Evolutionary conservation across 2,113 vertebrate species (phyloP).

Genomic region (Osmerus mordax): DNA sequence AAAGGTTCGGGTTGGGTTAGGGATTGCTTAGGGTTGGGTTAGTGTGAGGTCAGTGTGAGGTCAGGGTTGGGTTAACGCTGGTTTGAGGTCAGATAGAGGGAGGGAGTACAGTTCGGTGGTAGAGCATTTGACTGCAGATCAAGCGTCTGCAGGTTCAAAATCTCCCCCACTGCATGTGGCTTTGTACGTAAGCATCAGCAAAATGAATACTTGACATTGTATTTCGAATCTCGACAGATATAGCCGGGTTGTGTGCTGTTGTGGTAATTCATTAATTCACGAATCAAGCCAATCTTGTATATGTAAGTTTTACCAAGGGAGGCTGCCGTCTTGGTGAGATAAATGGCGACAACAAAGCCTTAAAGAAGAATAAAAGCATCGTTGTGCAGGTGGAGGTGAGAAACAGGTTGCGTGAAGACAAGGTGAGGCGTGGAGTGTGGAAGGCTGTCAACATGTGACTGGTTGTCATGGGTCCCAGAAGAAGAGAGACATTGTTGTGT

Average conservation of each 20-base stretch:
- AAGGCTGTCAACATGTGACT: slow-evolving; percentile 54
- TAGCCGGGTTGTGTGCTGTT: not conserved
- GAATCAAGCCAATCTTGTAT: not conserved
- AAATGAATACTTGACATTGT: too few species aligned
- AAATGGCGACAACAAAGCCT: slow-evolving; percentile 7
- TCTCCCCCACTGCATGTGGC: too few species aligned
- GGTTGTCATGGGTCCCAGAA: slow-evolving; percentile 48
- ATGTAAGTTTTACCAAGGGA: slow-evolving; percentile 37
- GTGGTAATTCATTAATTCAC: not conserved
- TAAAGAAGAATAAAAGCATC: slow-evolving; percentile 52
- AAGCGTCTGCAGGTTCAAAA: too few species aligned
- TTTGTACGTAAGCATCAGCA: too few species aligned
- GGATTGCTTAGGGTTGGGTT: too few species aligned
- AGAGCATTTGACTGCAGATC: too few species aligned
- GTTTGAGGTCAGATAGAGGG: too few species aligned
- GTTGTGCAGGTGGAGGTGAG: slow-evolving; percentile 58
- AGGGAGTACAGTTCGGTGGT: too few species aligned
- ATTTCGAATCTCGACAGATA: slow-evolving; percentile 30
- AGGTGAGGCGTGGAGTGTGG: slow-evolving; percentile 54
- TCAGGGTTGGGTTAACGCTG: too few species aligned
- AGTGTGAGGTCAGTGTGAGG: too few species aligned
- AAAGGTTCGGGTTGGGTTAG: too few species aligned
- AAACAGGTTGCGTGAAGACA: slow-evolving; percentile 67
- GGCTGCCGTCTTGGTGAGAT: slow-evolving; percentile 22
- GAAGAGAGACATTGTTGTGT: slow-evolving; percentile 58